Base-by-base conservation (phyloP, 1,140 invertebrate species). In the Phenacoccus solenopsis region DNA sequence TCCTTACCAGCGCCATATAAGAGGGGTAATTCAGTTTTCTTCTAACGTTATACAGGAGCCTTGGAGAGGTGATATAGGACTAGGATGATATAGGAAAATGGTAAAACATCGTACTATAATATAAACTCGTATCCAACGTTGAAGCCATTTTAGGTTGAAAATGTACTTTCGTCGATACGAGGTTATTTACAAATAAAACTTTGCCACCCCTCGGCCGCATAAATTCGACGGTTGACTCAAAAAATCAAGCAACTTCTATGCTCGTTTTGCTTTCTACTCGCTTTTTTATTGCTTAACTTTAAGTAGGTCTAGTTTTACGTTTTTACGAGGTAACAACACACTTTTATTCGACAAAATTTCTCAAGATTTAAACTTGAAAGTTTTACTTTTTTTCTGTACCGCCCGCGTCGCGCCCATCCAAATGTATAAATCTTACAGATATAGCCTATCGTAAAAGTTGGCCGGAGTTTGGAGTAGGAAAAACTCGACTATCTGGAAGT, bases 301-400 rank as follows among this genome's bases (percentile, higher is more conserved):
- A 64, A 64, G 59, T 64, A 64, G 59, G 25, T 64, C 59, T 64
- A 64, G 59, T 64, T 64, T 64, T 64, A 5, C 10, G 21, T 64
- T 64, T 64, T 64, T 64, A 64, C 59, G 59, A 64, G 59, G 59
- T 64, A 64, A 64, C 59, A 64, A 64, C 59, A 64, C 59, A 64
- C 59, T 64, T 64, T 64, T 64, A 64, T 64, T 64, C 59, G 59
- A 64, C 59, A 64, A 64, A 64, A 64, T 64, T 64, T 64, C 22
- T 25, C 22, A 64, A 64, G 59, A 64, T 64, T 64, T 64, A 64
- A 64, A 64, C 59, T 64, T 3, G 21, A 64, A 64, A 64, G 22
- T 64, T 64, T 64, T 64, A 64, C 59, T 64, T 64, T 64, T 49
- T 49, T 49, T 49, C 38, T n/a, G 38, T 49, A 10, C 20, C 38